Evolutionary conservation across 2,888 invertebrate species (phyloP).

Genomic region (Elegia similella): DNA sequence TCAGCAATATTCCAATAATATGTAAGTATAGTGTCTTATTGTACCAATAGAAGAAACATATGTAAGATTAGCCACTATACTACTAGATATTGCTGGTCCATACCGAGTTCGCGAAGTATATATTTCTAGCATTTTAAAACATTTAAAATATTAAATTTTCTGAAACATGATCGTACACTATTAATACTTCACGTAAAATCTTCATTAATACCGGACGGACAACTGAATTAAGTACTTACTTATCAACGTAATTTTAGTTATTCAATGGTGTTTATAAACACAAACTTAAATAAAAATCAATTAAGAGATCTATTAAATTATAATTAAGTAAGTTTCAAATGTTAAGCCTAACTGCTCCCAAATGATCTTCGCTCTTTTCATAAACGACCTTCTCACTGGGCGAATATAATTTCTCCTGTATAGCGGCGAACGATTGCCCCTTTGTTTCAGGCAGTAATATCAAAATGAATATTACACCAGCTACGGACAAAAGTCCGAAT

Average conservation of each 20-base stretch:
- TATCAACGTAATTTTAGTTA: background rate
- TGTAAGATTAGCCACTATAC: too few species aligned
- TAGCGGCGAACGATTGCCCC: slow-evolving; percentile 82
- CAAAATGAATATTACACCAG: slow-evolving; percentile 77
- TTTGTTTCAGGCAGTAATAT: slow-evolving; percentile 82
- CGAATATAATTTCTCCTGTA: slow-evolving; percentile 73
- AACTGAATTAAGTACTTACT: slow-evolving; percentile 10
- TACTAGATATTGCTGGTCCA: too few species aligned
- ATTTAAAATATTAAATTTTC: background rate
- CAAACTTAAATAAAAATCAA: background rate
- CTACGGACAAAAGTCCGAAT: slow-evolving; percentile 71
- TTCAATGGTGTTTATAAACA: background rate
- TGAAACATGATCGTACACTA: background rate
- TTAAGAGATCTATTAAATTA: background rate
- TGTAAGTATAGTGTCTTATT: too few species aligned
- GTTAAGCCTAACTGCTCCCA: slow-evolving; percentile 59
- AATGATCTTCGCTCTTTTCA: slow-evolving; percentile 56
- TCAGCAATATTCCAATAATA: too few species aligned
- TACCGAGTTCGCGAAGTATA: too few species aligned
- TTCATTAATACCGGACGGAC: slow-evolving; percentile 1
- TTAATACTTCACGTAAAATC: background rate
- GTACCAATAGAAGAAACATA: too few species aligned
- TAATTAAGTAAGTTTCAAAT: slow-evolving; percentile 32
- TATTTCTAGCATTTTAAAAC: too few species aligned
- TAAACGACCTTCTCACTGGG: slow-evolving; percentile 56